Percentiles rank a stretch among this genome's conserved stretches.
Evolutionary conservation across 2,888 invertebrate genomes (phyloP).

Genomic region (Cephus pygmeus): DNA sequence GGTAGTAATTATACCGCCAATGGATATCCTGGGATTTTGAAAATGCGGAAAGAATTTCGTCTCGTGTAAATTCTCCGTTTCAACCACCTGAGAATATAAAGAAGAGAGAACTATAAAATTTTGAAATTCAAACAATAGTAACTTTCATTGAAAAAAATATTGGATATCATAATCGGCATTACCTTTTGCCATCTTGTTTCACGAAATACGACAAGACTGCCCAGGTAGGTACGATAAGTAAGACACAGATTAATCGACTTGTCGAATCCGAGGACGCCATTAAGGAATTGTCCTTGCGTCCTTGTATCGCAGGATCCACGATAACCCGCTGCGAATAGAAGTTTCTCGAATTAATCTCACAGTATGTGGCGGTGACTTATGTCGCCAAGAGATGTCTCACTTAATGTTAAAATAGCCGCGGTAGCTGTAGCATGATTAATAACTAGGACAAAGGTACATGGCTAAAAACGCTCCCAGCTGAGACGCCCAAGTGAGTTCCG

Average conservation of each 20-base stretch:
- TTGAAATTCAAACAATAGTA: neutral
- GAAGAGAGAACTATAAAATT: neutral
- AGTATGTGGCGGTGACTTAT: constrained; percentile 27
- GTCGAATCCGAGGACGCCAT: constrained; percentile 12
- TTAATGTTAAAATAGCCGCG: constrained; percentile 26
- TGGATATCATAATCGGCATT: neutral
- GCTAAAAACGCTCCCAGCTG: constrained; percentile 12
- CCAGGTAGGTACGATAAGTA: neutral
- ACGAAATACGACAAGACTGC: neutral
- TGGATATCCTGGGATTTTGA: neutral
- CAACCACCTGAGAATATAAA: neutral
- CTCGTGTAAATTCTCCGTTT: neutral
- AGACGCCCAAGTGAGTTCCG: constrained; percentile 4
- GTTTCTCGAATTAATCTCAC: constrained; percentile 30
- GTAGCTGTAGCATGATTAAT: constrained; percentile 33
- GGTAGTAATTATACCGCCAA: constrained; percentile 20
- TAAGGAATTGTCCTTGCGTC: constrained; percentile 4
- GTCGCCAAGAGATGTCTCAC: constrained; percentile 22
- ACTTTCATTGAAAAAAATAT: neutral
- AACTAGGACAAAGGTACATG: constrained; percentile 24
- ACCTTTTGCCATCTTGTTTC: neutral
- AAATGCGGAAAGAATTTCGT: neutral
- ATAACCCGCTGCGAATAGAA: constrained; percentile 13
- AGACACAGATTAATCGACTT: neutral
- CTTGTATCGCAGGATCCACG: constrained; percentile 13